Percentiles rank a stretch among this genome's conserved stretches.
Conservation (phyloP, 2,888 invertebrate species). For the Agapetus fuscipes region DNA sequence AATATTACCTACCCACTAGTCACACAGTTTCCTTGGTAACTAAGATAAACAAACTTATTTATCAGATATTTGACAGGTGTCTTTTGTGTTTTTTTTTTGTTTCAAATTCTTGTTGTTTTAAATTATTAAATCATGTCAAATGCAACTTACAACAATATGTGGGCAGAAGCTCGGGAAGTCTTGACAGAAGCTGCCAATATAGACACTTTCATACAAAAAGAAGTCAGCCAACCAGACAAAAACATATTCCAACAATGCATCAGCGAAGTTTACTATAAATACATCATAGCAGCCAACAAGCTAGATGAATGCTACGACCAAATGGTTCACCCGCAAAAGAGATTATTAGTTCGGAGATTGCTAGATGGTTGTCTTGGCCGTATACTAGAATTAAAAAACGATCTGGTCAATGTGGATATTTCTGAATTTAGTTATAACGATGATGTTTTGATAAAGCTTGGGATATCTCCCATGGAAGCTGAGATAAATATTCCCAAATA, state of each 20-base stretch:
- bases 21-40: too few relatives aligned
- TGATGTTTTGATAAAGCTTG: slow-evolving; percentile 62
- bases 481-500: slow-evolving; percentile 68
- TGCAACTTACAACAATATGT: slow-evolving; percentile 58
- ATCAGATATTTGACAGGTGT: too few relatives aligned
- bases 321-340: slow-evolving; percentile 87
- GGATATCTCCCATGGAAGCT: slow-evolving; percentile 64
- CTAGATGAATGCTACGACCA: slow-evolving; percentile 82
- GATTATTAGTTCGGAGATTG: slow-evolving; percentile 62
- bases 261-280: slow-evolving; percentile 69
- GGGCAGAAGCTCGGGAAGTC: slow-evolving; percentile 47
- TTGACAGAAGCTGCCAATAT: slow-evolving; percentile 49
- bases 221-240: slow-evolving; percentile 47
- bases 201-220: slow-evolving; percentile 52
- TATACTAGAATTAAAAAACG: slow-evolving; percentile 77
- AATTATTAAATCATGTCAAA: slow-evolving; percentile 55
- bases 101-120: slow-evolving; percentile 2
- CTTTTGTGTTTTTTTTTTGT: too few relatives aligned
- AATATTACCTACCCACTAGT: too few relatives aligned
- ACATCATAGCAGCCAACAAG: slow-evolving; percentile 64
- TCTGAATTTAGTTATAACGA: slow-evolving; percentile 85
- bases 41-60: too few relatives aligned
- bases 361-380: slow-evolving; percentile 73
- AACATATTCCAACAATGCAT: slow-evolving; percentile 50
- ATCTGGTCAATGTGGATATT: slow-evolving; percentile 76